Conservation (phyloP, 2,797 vertebrate genomes). For the Alauda arvensis region DNA sequence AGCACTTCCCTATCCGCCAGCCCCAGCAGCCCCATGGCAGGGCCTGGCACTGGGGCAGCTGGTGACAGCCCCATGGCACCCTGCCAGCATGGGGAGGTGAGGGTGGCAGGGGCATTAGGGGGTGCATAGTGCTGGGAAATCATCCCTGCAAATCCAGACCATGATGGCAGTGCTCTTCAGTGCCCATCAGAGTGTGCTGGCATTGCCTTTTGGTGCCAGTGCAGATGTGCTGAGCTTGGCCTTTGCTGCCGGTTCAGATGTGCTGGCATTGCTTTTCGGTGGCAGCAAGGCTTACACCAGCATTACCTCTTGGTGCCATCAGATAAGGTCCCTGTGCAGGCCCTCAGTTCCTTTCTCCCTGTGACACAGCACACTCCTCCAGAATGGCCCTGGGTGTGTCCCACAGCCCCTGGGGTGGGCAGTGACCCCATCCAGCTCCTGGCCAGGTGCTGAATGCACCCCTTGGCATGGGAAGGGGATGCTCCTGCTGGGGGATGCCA, state of each 20-base stretch:
- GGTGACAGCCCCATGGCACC: rapidly evolving
- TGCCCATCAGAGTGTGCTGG: background rate
- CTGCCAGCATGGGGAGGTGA: rapidly evolving
- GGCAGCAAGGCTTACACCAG: background rate
- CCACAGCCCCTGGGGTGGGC: background rate
- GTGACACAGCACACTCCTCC: background rate
- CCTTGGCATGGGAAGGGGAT: rapidly evolving
- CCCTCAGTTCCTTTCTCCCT: background rate
- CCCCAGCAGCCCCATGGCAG: rapidly evolving
- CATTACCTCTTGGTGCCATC: rapidly evolving
- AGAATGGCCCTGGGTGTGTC: background rate
- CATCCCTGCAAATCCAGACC: background rate
- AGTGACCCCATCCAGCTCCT: background rate
- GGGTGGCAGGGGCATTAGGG: background rate
- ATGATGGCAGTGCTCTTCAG: background rate
- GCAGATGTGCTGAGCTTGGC: background rate
- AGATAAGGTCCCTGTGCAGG: background rate
- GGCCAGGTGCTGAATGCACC: rapidly evolving
- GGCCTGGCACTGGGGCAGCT: background rate
- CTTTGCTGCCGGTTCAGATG: background rate
- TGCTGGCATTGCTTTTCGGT: background rate
- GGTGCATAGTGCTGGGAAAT: background rate
- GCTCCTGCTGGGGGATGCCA: background rate
- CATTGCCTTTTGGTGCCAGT: background rate
- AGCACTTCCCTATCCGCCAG: background rate